Conservation (phyloP, 2,797 vertebrate genomes). For the Petrocephalus sullivani region DNA sequence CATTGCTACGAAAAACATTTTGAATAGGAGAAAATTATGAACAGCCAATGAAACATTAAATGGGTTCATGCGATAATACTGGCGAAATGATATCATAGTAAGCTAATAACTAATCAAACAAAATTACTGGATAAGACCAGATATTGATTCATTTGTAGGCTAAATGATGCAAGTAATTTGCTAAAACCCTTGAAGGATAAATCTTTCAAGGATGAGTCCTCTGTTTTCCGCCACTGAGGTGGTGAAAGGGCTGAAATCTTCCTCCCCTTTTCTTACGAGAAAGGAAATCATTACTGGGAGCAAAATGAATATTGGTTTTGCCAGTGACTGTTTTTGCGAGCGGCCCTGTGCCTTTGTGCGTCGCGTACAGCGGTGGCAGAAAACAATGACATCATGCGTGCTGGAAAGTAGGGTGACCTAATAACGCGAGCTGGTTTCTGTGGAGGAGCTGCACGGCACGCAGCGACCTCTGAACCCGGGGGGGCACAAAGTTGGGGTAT, state of each 20-base stretch:
- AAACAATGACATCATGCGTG: constrained; percentile 25
- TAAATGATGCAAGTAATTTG: neutral
- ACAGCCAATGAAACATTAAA: neutral
- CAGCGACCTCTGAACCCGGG: neutral
- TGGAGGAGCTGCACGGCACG: constrained; percentile 29
- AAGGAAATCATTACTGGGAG: neutral
- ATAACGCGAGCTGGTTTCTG: constrained; percentile 54
- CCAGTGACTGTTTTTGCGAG: neutral
- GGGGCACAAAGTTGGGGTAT: neutral
- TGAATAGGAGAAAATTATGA: neutral
- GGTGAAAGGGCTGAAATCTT: neutral
- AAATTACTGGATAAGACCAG: neutral
- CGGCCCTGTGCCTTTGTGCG: neutral
- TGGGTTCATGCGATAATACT: neutral
- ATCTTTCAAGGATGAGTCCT: neutral
- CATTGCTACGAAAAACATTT: neutral
- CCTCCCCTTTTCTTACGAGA: neutral
- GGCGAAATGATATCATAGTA: neutral
- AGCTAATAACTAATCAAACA: neutral
- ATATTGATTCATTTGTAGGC: constrained; percentile 4
- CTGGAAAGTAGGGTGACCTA: constrained; percentile 29
- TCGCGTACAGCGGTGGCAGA: neutral
- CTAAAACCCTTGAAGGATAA: neutral
- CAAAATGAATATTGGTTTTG: neutral
- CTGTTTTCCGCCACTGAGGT: neutral